A percentile compares a stretch with the other conserved stretches of the same genome.
phyloP scores from a whole-genome alignment of 2,888 invertebrate genomes.

The Idaea biselata region DNA sequence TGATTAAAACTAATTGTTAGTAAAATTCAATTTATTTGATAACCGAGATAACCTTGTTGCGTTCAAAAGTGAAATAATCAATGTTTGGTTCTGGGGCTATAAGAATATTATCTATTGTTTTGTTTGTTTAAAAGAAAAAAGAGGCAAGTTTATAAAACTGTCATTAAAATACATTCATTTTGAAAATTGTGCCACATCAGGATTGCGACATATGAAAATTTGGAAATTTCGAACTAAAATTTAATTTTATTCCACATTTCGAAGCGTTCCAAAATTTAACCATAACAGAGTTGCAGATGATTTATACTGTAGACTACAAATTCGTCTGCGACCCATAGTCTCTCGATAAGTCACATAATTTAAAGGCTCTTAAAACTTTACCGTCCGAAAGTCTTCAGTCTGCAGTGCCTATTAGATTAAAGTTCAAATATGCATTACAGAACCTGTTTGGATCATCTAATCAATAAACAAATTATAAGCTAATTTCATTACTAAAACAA shows the following conservation, averaged over 20 bases:
- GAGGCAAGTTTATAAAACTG: neutral
- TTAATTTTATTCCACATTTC: neutral
- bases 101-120: neutral
- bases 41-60: neutral
- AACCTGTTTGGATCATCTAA: neutral
- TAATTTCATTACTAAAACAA: conserved; percentile 1
- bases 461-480: neutral
- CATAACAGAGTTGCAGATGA: neutral
- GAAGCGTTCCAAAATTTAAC: neutral
- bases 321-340: neutral
- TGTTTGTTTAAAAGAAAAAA: neutral
- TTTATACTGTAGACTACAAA: neutral
- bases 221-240: neutral
- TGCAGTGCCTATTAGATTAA: neutral
- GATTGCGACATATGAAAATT: neutral
- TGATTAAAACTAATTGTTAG: neutral
- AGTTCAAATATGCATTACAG: conserved; percentile 1
- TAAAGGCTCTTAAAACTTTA: neutral
- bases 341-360: neutral
- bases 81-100: neutral
- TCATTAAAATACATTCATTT: no score
- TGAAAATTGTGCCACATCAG: no score
- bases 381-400: neutral
- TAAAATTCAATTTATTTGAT: neutral
- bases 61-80: neutral